Percentiles rank a stretch among this genome's conserved stretches.
Evolutionary conservation across 1,140 invertebrate genomes (phyloP).

Genomic region (Orius insidiosus): DNA sequence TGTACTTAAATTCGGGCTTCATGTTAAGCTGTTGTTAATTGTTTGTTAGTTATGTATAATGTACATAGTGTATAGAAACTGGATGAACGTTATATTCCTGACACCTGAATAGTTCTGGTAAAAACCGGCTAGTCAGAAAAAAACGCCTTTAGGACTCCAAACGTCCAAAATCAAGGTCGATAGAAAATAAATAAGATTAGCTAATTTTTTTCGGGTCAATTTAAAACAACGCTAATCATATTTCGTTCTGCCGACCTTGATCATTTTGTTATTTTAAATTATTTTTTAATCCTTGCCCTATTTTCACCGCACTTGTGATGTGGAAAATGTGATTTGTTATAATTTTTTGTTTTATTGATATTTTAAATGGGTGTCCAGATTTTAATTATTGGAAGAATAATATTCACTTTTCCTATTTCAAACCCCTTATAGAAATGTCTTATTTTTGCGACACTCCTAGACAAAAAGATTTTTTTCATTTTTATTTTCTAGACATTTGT

Average conservation of each 20-base stretch:
- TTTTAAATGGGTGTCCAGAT: background rate
- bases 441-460: no score
- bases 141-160: no score
- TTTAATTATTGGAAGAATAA: background rate
- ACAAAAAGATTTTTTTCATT: no score
- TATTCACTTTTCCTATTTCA: slow-evolving; percentile 2
- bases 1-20: background rate
- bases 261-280: background rate
- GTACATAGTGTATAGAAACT: slow-evolving; percentile 18
- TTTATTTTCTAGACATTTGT: background rate
- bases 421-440: background rate
- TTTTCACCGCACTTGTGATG: slow-evolving; percentile 15
- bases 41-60: slow-evolving; percentile 16
- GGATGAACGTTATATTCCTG: slow-evolving; percentile 6
- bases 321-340: slow-evolving; percentile 14
- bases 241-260: background rate
- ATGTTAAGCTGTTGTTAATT: slow-evolving; percentile 16
- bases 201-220: background rate
- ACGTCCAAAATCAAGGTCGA: no score
- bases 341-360: slow-evolving; percentile 5
- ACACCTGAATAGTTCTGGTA: slow-evolving; percentile 2
- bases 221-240: background rate
- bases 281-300: background rate
- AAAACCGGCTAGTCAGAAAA: background rate
- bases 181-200: no score